Evolutionary conservation across 2,113 vertebrate species (phyloP).

Genomic region (Riparia riparia): DNA sequence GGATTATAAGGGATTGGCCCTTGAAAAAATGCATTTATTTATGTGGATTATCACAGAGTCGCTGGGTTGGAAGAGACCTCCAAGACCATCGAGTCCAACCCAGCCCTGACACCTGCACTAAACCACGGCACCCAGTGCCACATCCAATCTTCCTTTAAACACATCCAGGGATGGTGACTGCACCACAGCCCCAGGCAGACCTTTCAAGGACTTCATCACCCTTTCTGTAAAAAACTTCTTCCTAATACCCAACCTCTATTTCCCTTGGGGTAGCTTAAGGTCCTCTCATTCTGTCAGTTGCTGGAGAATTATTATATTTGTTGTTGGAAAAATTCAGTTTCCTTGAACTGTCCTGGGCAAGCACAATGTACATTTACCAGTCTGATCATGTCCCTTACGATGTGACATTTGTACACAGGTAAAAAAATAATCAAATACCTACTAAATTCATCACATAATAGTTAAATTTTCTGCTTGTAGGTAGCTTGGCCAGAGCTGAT

Average conservation of each 20-base stretch:
- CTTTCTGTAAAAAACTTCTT: not conserved
- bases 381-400: accelerated
- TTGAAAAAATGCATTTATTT: accelerated
- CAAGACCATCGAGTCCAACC: not conserved
- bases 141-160: not conserved
- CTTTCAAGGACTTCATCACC: not conserved
- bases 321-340: not conserved
- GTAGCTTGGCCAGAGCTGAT: constrained; percentile 99
- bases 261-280: not conserved
- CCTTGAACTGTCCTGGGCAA: not conserved
- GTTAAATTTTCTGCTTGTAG: constrained; percentile 69
- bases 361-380: not conserved
- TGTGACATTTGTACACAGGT: not conserved
- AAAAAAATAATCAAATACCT: not conserved
- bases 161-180: not conserved
- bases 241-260: not conserved
- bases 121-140: not conserved
- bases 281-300: not conserved
- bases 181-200: not conserved
- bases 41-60: not conserved
- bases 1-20: not conserved
- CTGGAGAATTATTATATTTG: not conserved
- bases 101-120: not conserved
- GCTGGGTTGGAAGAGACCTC: not conserved
- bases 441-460: not conserved